These are phyloP conservation scores for Oncorhynchus nerka DNA, from an alignment of 2,113 vertebrate species.

Conservation along the genomic window DNA sequence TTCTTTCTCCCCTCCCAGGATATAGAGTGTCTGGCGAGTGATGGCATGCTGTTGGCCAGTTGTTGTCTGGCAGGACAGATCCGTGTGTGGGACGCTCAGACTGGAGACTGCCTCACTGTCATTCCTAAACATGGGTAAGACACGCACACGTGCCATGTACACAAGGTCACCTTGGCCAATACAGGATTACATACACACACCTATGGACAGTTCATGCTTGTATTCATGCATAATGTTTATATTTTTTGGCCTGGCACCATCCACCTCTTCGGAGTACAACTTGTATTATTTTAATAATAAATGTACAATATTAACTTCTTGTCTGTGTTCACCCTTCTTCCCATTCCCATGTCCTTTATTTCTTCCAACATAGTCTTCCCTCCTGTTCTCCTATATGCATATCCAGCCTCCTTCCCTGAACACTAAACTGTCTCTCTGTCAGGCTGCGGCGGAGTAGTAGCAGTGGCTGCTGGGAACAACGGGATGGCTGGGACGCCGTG, in stretches of 20 bases:
- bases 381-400: too few relatives aligned
- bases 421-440: background rate
- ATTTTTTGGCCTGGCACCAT: background rate
- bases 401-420: background rate
- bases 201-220: too few relatives aligned
- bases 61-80: constrained; percentile 95
- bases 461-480: constrained; percentile 80
- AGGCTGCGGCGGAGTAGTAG: constrained; percentile 86
- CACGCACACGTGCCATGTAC: constrained; percentile 38
- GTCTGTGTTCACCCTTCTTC: too few relatives aligned
- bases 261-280: background rate
- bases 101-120: constrained; percentile 90
- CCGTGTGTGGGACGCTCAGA: constrained; percentile 95
- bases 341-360: too few relatives aligned
- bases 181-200: constrained; percentile 18
- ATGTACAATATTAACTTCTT: too few relatives aligned
- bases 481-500: constrained; percentile 79
- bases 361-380: too few relatives aligned
- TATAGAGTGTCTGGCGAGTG: constrained; percentile 94
- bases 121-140: constrained; percentile 84
- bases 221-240: too few relatives aligned
- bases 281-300: background rate
- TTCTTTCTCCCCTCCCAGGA: constrained; percentile 72
- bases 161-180: background rate
- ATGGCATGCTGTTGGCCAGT: constrained; percentile 96